Base-by-base conservation (phyloP, 2,113 vertebrate species). In the Myotis yumanensis region DNA sequence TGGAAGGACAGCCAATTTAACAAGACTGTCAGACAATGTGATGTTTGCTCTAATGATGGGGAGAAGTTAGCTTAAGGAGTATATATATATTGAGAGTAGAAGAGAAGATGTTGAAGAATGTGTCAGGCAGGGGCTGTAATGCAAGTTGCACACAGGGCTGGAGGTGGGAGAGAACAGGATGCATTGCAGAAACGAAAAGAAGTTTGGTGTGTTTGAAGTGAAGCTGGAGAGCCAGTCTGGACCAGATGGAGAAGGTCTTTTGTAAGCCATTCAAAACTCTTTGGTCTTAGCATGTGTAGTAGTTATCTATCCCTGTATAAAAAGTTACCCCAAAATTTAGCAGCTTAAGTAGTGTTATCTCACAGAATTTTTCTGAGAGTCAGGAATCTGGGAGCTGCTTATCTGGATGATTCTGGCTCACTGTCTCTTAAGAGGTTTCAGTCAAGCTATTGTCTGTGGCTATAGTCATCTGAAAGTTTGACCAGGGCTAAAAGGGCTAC, bases 301-400 rank as follows among this genome's bases (percentile, higher is more conserved):
- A 84, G 52, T 89, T 91, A 84, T 76, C 79, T 85, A 32, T 85
- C 73, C 48, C 59, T 93, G 28, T 90, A 75, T 95, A 89, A 93
- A 95, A 95, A 90, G 54, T 57, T 93, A 59, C 4, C 37, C 59
- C 80, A 18, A 93, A 72, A 69, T 77, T 62, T 79, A 90, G 28
- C 32, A 77, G 23, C 32, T 72, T 69, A 79, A 73, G 37, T 82
- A 43, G 87, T 90, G 9, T 84, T 90, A 43, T 86, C 48, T 93
- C 25, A 86, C 66, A 68, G 40, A 81, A 46, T 84, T 93, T 93
- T 92, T 76, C n/a, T n/a, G 71, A 80, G 32, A 28, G 64, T 91
- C n/a, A 28, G 51, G 48, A 90, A 64, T 90, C 40, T 59, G 35
- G 18, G 32, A 83, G 23, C 89, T 82, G 62, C 25, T 90, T 92